These are phyloP conservation scores for Sitobion miscanthi DNA, from an alignment of 1,140 invertebrate genomes.

Conservation along the genomic window DNA sequence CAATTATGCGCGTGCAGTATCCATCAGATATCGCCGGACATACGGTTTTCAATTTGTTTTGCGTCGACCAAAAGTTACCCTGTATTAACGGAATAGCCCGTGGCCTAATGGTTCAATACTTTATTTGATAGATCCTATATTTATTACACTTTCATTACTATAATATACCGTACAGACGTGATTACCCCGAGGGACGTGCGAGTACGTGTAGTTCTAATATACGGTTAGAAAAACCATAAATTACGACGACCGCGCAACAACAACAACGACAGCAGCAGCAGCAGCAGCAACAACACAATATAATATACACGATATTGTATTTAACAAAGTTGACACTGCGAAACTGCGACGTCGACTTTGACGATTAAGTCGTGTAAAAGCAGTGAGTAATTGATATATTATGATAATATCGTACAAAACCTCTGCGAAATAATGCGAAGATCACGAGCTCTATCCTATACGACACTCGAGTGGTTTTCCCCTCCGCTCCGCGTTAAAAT, in stretches of 20 bases:
- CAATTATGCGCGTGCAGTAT: slow-evolving; percentile 22
- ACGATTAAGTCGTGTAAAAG: neutral
- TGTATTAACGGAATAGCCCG: neutral
- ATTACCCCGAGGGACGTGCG: neutral
- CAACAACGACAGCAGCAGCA: neutral
- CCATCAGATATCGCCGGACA: neutral
- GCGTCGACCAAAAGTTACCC: neutral
- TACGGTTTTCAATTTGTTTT: slow-evolving; percentile 27
- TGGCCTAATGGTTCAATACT: neutral
- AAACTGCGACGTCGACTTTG: neutral
- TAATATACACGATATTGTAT: neutral
- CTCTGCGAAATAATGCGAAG: neutral
- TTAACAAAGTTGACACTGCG: neutral
- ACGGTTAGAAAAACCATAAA: neutral
- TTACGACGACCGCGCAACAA: neutral
- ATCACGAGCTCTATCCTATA: neutral
- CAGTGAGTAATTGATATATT: neutral
- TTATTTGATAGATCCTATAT: neutral
- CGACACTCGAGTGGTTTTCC: rapidly evolving
- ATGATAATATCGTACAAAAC: neutral
- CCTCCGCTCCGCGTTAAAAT: neutral
- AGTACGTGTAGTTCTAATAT: neutral
- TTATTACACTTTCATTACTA: neutral
- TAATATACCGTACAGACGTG: neutral
- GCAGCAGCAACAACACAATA: neutral